Evolutionary conservation across 2,888 invertebrate species (phyloP).

Genomic region (Periphyllus acericola): DNA sequence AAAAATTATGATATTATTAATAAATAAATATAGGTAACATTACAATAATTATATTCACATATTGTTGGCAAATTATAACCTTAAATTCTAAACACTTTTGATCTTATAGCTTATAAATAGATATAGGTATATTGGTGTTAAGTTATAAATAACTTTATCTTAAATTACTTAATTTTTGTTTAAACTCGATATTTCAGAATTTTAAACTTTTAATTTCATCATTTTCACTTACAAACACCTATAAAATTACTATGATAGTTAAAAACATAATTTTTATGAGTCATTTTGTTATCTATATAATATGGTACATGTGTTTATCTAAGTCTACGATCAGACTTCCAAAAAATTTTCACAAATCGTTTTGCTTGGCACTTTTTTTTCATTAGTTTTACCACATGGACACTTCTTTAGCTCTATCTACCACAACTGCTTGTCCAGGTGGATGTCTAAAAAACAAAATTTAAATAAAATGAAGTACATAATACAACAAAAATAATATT

Average conservation of each 20-base stretch:
- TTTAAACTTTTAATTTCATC: neutral
- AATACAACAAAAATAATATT: neutral
- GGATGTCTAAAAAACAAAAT: neutral
- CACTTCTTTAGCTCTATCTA: conserved; percentile 54
- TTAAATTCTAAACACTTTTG: conserved; percentile 26
- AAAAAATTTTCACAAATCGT: conserved; percentile 55
- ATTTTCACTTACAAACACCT: neutral
- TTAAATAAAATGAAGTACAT: neutral
- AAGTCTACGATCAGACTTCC: conserved; percentile 57
- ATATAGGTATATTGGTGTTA: too few relatives aligned
- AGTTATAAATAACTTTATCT: neutral
- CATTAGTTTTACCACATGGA: conserved; percentile 44
- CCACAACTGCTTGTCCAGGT: conserved; percentile 29
- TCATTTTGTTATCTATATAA: conserved; percentile 7
- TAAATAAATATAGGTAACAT: conserved; percentile 60
- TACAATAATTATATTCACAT: neutral
- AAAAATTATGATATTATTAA: conserved; percentile 28
- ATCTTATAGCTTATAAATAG: neutral
- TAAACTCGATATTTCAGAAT: neutral
- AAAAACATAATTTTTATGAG: conserved; percentile 10
- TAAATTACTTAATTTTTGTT: conserved; percentile 5
- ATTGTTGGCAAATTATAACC: neutral
- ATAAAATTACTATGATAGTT: neutral
- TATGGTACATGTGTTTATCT: conserved; percentile 14
- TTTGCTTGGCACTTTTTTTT: conserved; percentile 55